phyloP scores from a whole-genome alignment of 2,797 vertebrate species.

The Oreochromis grahami region DNA sequence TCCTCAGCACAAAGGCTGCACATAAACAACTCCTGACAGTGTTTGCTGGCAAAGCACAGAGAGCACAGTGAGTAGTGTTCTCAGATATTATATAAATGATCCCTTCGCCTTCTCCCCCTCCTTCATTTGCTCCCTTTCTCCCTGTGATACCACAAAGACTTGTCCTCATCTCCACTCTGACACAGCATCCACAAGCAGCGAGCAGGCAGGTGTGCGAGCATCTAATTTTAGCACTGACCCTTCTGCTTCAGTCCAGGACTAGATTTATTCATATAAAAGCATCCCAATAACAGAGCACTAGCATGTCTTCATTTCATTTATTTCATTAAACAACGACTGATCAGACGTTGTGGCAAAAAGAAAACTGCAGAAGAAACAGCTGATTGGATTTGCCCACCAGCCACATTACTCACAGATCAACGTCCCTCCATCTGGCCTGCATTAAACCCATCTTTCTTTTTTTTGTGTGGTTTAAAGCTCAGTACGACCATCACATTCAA shows the following conservation, averaged over 20 bases:
- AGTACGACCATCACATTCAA: neutral
- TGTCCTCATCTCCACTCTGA: neutral
- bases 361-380: neutral
- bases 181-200: neutral
- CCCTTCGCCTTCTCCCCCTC: neutral
- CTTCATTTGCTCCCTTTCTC: neutral
- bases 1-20: neutral
- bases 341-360: neutral
- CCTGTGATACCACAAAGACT: neutral
- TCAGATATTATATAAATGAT: conserved; percentile 39
- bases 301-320: neutral
- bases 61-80: conserved; percentile 25
- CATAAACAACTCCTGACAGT: conserved; percentile 7
- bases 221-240: neutral
- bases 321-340: neutral
- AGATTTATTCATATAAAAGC: neutral
- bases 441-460: neutral
- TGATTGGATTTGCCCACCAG: neutral
- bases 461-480: neutral
- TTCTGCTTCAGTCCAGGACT: neutral
- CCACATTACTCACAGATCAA: neutral
- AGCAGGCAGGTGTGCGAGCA: neutral
- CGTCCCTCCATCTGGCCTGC: neutral
- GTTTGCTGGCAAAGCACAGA: conserved; percentile 41
- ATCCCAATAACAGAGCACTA: neutral